These are phyloP conservation scores for Malacoctenus gilli DNA, from an alignment of 2,797 vertebrate genomes.

Conservation along the genomic window DNA sequence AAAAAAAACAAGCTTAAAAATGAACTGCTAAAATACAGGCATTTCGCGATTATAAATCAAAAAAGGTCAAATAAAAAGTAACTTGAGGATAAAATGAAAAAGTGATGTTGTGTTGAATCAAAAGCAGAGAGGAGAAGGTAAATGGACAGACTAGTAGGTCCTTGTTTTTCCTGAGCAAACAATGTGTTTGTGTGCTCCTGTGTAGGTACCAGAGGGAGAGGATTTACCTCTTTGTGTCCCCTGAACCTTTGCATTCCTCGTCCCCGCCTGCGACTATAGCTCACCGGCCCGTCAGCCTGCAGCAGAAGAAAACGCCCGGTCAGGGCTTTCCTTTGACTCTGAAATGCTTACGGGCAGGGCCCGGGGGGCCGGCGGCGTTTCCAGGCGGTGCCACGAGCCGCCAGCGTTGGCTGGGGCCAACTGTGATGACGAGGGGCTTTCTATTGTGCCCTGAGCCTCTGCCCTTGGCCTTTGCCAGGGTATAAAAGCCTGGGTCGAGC, in stretches of 20 bases:
- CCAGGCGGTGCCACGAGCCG: constrained; percentile 81
- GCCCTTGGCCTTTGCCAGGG: constrained; percentile 87
- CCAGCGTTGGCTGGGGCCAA: constrained; percentile 75
- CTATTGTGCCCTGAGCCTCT: constrained; percentile 82
- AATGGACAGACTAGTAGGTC: too few relatives aligned
- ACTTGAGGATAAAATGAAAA: too few relatives aligned
- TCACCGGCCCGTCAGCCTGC: not conserved
- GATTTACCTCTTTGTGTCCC: constrained; percentile 62
- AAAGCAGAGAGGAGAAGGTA: too few relatives aligned
- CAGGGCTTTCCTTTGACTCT: constrained; percentile 85
- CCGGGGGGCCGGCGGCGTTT: constrained; percentile 71
- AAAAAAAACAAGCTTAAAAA: too few relatives aligned
- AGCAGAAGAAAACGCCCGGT: constrained; percentile 67
- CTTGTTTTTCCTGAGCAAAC: not conserved
- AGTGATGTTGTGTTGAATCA: too few relatives aligned
- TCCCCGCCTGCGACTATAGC: constrained; percentile 54
- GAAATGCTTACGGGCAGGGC: constrained; percentile 86
- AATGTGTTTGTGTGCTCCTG: not conserved
- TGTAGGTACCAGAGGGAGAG: not conserved
- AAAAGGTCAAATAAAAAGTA: too few relatives aligned
- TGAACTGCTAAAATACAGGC: too few relatives aligned
- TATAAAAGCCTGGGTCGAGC: constrained; percentile 86
- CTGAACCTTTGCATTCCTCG: constrained; percentile 67
- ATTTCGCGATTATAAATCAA: too few relatives aligned
- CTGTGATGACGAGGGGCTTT: constrained; percentile 88